Percentiles rank a stretch among this genome's conserved stretches.
Evolutionary conservation across 2,888 invertebrate genomes (phyloP).

Genomic region (Flabesymbios commensalis): DNA sequence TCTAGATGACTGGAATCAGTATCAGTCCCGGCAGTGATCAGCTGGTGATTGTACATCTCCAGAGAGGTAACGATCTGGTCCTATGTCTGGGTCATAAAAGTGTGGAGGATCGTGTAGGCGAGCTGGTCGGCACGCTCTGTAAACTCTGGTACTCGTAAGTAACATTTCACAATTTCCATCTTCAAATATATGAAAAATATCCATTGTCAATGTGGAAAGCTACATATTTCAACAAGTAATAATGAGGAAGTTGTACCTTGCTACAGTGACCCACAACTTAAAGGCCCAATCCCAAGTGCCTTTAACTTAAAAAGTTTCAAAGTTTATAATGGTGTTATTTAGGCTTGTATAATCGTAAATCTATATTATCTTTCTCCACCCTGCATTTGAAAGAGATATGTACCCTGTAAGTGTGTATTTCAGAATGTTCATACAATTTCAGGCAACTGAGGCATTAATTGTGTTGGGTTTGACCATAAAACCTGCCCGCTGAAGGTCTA

Average conservation of each 20-base stretch:
- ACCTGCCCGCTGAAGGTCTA: no score
- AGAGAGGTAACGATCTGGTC: slow-evolving; percentile 87
- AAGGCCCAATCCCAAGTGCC: no score
- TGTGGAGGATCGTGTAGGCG: slow-evolving; percentile 73
- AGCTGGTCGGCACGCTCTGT: slow-evolving; percentile 77
- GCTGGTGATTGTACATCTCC: slow-evolving; percentile 82
- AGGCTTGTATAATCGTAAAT: no score
- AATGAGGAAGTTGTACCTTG: background rate
- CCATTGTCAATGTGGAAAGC: background rate
- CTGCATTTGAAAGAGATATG: no score
- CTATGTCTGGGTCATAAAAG: slow-evolving; percentile 71
- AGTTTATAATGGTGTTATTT: no score
- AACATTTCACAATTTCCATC: background rate
- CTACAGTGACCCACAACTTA: no score
- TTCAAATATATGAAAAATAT: background rate
- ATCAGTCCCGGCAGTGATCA: slow-evolving; percentile 86
- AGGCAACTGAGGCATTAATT: no score
- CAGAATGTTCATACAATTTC: no score
- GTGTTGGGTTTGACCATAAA: no score
- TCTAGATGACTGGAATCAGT: slow-evolving; percentile 76
- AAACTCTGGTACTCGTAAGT: background rate
- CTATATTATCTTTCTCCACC: no score
- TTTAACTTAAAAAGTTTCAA: no score
- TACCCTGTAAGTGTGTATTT: no score
- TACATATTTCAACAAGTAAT: background rate